Conservation (phyloP, 2,888 invertebrate species). For the Catotricha subobsoleta region DNA sequence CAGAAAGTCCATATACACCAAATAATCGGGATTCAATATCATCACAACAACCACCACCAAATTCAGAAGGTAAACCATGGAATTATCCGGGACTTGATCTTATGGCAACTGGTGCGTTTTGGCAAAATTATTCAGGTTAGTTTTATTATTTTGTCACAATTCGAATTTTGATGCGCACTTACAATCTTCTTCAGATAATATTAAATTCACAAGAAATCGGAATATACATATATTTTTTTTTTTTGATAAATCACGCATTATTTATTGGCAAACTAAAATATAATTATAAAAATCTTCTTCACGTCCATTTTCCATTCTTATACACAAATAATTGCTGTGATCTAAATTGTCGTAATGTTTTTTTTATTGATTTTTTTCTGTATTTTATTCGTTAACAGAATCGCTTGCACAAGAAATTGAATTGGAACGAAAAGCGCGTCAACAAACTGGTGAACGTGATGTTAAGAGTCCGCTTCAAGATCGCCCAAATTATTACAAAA, state of each 20-base stretch:
- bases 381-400: no score
- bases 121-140: slow-evolving; percentile 84
- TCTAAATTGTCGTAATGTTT: no score
- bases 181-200: no score
- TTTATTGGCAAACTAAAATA: no score
- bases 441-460: slow-evolving; percentile 61
- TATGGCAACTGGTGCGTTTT: slow-evolving; percentile 73
- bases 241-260: no score
- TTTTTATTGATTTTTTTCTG: no score
- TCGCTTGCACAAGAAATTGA: slow-evolving; percentile 72
- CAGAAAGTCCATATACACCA: slow-evolving; percentile 12
- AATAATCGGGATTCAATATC: slow-evolving; percentile 16
- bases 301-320: no score
- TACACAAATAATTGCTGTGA: no score
- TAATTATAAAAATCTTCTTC: no score
- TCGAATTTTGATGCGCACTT: no score
- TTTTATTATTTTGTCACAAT: slow-evolving; percentile 1
- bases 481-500: slow-evolving; percentile 69
- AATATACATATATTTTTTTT: no score
- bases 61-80: slow-evolving; percentile 38
- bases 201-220: no score
- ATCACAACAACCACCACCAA: slow-evolving; percentile 24
- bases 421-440: slow-evolving; percentile 70
- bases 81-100: slow-evolving; percentile 57
- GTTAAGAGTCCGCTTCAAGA: slow-evolving; percentile 75